Evolutionary conservation across 1,140 invertebrate genomes (phyloP).

Genomic region (Drosophila orena): DNA sequence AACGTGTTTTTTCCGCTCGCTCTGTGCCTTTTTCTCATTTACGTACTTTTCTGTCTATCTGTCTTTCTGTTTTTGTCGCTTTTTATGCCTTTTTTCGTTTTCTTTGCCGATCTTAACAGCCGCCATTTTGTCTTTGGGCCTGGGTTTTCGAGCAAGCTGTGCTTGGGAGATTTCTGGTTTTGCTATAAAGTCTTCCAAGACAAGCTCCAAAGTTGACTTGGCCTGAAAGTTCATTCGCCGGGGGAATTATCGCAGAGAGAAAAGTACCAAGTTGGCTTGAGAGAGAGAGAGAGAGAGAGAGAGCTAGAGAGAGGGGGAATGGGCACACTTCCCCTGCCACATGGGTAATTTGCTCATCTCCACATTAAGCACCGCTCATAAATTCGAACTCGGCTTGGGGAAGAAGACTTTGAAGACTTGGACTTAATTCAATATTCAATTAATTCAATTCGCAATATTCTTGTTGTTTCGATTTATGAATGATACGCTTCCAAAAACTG

Average conservation of each 20-base stretch:
- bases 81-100: constrained; percentile 22
- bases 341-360: constrained; percentile 9
- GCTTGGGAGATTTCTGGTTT: constrained; percentile 63
- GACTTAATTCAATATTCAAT: too few species aligned
- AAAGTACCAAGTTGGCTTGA: constrained; percentile 7
- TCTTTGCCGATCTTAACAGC: constrained; percentile 55
- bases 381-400: constrained; percentile 13
- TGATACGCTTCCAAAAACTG: too few species aligned
- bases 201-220: constrained; percentile 48
- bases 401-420: background rate
- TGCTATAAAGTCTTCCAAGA: constrained; percentile 5
- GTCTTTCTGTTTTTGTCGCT: constrained; percentile 14
- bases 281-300: background rate
- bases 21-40: constrained; percentile 44
- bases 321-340: constrained; percentile 30
- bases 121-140: constrained; percentile 65
- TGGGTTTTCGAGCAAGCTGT: constrained; percentile 12
- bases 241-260: constrained; percentile 20
- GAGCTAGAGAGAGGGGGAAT: background rate
- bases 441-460: too few species aligned
- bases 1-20: constrained; percentile 65
- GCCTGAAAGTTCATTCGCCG: constrained; percentile 50
- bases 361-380: constrained; percentile 1
- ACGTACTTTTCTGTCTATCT: constrained; percentile 18
- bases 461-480: background rate